phyloP scores from a whole-genome alignment of 2,888 invertebrate genomes.

The Leucophora obtusa region DNA sequence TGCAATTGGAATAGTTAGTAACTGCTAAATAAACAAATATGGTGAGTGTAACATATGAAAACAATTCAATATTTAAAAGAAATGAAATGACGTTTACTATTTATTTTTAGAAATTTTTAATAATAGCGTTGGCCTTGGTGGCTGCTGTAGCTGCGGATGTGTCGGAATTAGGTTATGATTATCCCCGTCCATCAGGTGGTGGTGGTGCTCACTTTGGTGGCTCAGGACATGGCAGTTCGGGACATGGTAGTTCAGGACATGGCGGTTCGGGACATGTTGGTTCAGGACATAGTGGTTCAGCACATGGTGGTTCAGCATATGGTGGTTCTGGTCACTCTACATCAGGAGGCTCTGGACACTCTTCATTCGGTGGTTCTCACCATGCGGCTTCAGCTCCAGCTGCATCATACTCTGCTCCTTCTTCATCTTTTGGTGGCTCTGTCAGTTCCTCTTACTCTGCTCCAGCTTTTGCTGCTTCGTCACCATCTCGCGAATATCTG shows the following conservation, averaged over 20 bases:
- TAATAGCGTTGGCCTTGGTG: conserved; percentile 56
- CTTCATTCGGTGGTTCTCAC: too few relatives aligned
- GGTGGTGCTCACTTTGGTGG: neutral
- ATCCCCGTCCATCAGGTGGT: conserved; percentile 44
- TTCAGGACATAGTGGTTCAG: neutral
- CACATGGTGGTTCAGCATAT: neutral
- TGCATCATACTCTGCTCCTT: neutral
- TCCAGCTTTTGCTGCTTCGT: too few relatives aligned
- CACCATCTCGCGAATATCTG: too few relatives aligned
- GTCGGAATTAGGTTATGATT: conserved; percentile 63
- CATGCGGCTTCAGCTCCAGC: neutral
- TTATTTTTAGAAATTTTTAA: conserved; percentile 57
- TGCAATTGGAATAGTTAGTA: conserved; percentile 45
- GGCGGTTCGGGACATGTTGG: neutral
- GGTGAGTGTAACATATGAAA: conserved; percentile 28
- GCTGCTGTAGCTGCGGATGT: conserved; percentile 63
- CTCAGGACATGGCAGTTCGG: too few relatives aligned
- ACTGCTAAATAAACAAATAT: conserved; percentile 24
- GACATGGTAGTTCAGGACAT: too few relatives aligned
- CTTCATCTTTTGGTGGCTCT: neutral
- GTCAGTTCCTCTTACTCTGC: neutral
- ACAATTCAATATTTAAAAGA: neutral
- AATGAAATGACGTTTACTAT: neutral
- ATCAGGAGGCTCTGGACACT: neutral
- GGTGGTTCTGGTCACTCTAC: neutral